Conservation (phyloP, 2,113 vertebrate genomes). For the Mystacornis crossleyi region DNA sequence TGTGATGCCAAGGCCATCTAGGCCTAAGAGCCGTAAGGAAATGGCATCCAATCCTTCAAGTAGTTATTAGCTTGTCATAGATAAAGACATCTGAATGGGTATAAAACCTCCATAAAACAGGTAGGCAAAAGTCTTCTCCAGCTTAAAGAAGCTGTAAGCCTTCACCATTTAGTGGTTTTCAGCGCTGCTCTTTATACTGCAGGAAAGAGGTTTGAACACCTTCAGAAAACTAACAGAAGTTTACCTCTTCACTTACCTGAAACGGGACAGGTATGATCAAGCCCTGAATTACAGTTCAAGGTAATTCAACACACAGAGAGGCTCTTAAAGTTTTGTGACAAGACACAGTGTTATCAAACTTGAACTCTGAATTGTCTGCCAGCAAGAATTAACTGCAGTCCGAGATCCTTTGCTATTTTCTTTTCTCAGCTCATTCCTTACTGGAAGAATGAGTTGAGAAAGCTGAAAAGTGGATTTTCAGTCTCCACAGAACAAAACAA, state of each 20-base stretch:
- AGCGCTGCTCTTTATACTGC: neutral
- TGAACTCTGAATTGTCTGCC: neutral
- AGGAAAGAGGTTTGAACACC: neutral
- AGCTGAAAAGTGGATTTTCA: neutral
- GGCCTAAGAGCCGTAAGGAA: neutral
- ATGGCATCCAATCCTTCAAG: neutral
- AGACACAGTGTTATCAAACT: neutral
- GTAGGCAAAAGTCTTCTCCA: neutral
- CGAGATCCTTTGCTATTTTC: neutral
- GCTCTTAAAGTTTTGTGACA: neutral
- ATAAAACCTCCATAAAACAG: neutral
- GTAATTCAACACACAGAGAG: neutral
- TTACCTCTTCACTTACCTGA: neutral
- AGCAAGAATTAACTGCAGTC: neutral
- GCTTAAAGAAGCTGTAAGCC: neutral
- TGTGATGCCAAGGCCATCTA: neutral
- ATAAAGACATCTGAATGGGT: neutral
- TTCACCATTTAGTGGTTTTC: neutral
- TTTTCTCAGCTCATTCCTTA: neutral
- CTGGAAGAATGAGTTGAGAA: neutral
- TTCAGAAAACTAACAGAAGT: neutral
- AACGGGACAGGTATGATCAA: neutral
- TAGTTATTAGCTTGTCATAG: neutral
- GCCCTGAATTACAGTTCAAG: neutral
- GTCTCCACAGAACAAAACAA: neutral